Base-by-base conservation (phyloP, 2,113 vertebrate species). In the Pelmatolapia mariae region DNA sequence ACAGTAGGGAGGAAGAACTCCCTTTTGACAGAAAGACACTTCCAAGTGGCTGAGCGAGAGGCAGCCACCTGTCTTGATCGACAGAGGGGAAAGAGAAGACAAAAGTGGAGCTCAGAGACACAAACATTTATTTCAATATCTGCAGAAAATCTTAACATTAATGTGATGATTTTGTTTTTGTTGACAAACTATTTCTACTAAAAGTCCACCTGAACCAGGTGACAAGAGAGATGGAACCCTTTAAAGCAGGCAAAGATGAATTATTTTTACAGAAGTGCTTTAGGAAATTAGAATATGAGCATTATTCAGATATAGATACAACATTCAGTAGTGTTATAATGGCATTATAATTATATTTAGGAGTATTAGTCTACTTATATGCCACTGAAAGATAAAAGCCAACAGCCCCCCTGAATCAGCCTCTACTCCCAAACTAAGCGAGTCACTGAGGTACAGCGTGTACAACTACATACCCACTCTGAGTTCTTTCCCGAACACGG, bases 401-500 rank as follows among this genome's bases (percentile, higher is more conserved):
- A 66, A 66, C 31, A 16, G 59, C 29, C 59, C n/a, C 8, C 2
- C 68, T 47, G 22, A 47, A 73, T 76, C 24, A 18, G 40, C 15
- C 68, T 29, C n/a, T 24, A 11, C 10, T 66, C 31, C 16, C 10
- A 63, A 11, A 36, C 15, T 40, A 5, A 38, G 54, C 10, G 12
- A 1, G 38, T 50, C 26, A 38, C 13, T 8, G 78, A 47, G 13
- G n/a, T 57, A 0, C 16, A 29, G 52, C 15, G 24, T 59, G 15
- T 45, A 19, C 40, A 40, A 2, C 80, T 78, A 87, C 86, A 11
- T 98, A 99, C 98, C 98, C 97, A 99, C 98, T 98, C 97, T 98
- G 94, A 99, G 97, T 97, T 99, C 98, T 96, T 97, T 98, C 78
- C 98, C 98, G 94, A 99, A 99, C 95, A 98, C 98, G 0, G 98